Percentiles rank a stretch among this genome's conserved stretches.
These are phyloP conservation scores for Nibea coibor DNA, from an alignment of 2,113 vertebrate species.

Conservation along the genomic window DNA sequence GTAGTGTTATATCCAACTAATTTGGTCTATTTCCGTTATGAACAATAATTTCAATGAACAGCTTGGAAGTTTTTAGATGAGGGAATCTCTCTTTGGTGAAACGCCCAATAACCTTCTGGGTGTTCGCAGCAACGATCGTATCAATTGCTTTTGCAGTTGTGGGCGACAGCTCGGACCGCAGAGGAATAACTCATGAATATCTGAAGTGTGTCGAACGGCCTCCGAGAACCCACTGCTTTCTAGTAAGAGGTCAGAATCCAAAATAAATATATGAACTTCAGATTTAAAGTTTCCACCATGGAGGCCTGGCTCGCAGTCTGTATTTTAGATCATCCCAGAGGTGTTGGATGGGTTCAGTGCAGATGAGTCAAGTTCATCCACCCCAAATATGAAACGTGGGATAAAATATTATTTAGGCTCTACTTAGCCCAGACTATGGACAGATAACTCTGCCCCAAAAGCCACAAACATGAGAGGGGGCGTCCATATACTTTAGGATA, in stretches of 20 bases:
- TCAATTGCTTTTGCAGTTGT: too few relatives aligned
- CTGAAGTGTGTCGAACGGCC: background rate
- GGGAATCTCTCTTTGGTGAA: background rate
- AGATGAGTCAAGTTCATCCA: background rate
- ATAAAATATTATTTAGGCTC: background rate
- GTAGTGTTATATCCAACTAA: background rate
- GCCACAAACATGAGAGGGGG: background rate
- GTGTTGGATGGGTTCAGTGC: background rate
- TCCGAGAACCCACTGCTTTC: background rate
- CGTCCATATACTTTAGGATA: slow-evolving; percentile 20
- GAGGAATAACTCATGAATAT: background rate
- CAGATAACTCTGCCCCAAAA: background rate
- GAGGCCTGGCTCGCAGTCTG: background rate
- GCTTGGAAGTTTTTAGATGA: background rate
- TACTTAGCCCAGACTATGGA: background rate
- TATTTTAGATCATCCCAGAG: background rate
- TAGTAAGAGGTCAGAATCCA: background rate
- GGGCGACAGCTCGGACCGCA: too few relatives aligned
- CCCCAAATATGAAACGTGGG: background rate
- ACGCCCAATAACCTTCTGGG: too few relatives aligned
- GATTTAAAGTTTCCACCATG: background rate
- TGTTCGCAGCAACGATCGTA: too few relatives aligned
- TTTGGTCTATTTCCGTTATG: background rate
- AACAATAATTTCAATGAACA: background rate
- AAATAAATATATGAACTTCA: background rate